Base-by-base conservation (phyloP, 2,797 vertebrate species). In the Psittacula echo region DNA sequence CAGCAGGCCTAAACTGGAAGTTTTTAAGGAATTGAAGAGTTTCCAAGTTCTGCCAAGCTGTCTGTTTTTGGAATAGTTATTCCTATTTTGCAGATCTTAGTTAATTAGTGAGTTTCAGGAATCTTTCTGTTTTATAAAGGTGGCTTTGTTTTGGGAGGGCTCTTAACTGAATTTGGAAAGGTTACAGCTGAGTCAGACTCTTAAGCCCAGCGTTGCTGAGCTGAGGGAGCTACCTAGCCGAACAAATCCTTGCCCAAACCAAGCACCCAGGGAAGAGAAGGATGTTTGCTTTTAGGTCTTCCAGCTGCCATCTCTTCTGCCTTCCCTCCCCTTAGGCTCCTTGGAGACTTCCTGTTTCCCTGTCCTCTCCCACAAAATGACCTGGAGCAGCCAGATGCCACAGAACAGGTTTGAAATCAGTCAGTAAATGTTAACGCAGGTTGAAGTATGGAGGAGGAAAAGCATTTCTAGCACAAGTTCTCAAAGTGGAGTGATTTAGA, bases 401-500 rank as follows among this genome's bases (percentile, higher is more conserved):
- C 58, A 39, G 73, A 91, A 75, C 85, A 86, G 85, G 85, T 94
- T 94, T 91, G 85, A 67, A 93, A 84, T 13, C n/a, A 21, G 80
- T 50, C 11, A 5, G 44, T 30, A 44, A 51, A 66, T 44, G 47
- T 48, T 64, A 5, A 18, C 1, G 10, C 45, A 58, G 42, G 42
- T 72, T 93, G 53, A 81, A 53, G 75, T 61, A 30, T 0, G 1
- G 44, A 71, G 56, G 65, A 79, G 48, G 48, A 91, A 79, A 44
- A 80, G 66, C 72, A 51, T 85, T 89, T 87, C n/a, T 54, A 67
- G 64, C 1, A 2, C 19, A 22, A 0, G 0, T 68, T 74, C 68
- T 87, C 34, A 5, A 21, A 5, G 51, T 5, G 8, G 7, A 16
- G 10, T 68, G 75, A 67, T 14, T 61, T 71, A 44, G 37, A 80